Conservation (phyloP, 2,113 vertebrate species). For the Ciconia maguari region DNA sequence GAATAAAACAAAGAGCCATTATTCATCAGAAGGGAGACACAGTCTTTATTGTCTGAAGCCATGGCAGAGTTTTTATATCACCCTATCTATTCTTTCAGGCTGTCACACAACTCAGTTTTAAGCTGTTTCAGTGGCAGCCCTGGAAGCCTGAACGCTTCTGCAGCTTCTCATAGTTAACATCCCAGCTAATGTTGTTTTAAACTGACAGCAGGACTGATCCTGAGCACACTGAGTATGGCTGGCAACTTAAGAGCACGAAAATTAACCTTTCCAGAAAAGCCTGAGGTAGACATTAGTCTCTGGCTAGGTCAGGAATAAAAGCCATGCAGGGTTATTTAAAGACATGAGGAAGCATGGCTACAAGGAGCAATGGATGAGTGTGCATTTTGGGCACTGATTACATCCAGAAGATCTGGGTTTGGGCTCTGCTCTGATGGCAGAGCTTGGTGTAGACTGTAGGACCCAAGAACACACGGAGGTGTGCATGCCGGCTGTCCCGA, state of each 20-base stretch:
- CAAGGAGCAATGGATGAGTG: accelerated
- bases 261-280: background rate
- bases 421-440: background rate
- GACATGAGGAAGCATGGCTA: background rate
- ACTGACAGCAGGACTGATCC: background rate
- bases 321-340: background rate
- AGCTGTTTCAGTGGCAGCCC: background rate
- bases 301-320: background rate
- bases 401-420: background rate
- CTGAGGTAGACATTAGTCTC: background rate
- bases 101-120: constrained; percentile 26
- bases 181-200: background rate
- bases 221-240: accelerated
- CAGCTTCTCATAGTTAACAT: background rate
- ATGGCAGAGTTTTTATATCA: background rate
- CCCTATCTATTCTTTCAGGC: background rate
- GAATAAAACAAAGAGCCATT: constrained; percentile 62
- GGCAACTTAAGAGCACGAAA: background rate
- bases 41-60: constrained; percentile 46
- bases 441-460: background rate
- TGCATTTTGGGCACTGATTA: background rate
- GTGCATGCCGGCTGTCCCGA: background rate
- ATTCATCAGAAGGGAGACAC: constrained; percentile 47
- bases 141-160: background rate
- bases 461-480: background rate